Percentiles rank a stretch among this genome's conserved stretches.
phyloP scores from a whole-genome alignment of 2,888 invertebrate species.

The Platycheirus rosarum region DNA sequence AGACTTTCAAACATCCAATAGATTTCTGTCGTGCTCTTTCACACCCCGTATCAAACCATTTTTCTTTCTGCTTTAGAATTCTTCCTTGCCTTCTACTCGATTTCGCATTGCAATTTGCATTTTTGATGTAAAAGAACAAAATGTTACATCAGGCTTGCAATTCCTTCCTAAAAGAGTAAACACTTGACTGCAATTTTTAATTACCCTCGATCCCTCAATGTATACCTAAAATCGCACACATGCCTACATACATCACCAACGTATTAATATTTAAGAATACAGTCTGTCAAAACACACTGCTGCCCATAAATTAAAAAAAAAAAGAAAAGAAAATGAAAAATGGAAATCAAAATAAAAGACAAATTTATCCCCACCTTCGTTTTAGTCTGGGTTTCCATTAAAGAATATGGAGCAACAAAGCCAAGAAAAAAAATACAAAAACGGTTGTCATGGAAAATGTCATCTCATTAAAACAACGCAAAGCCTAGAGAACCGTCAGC shows the following conservation, averaged over 20 bases:
- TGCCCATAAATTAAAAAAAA: conserved; percentile 36
- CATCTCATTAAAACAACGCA: conserved; percentile 53
- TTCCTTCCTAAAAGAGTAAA: conserved; percentile 11
- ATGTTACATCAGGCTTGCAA: not conserved
- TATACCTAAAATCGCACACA: not conserved
- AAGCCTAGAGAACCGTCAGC: conserved; percentile 21
- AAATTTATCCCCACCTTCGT: conserved; percentile 40
- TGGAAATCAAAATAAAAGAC: too few species aligned
- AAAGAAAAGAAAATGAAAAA: conserved; percentile 49
- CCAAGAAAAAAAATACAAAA: too few species aligned
- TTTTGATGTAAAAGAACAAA: not conserved
- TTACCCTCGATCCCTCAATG: conserved; percentile 39
- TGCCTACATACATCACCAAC: not conserved
- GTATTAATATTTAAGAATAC: conserved; percentile 51
- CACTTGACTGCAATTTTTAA: conserved; percentile 55
- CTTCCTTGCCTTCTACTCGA: too few species aligned
- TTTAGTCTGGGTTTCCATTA: conserved; percentile 43
- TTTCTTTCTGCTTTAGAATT: too few species aligned
- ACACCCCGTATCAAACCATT: too few species aligned
- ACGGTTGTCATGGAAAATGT: conserved; percentile 44
- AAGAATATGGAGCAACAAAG: conserved; percentile 4
- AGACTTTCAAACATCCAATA: too few species aligned
- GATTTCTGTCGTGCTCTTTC: too few species aligned
- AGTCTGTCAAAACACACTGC: conserved; percentile 15
- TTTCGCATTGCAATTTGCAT: too few species aligned